phyloP scores from a whole-genome alignment of 92 coral and sea anemone genomes.

The Micromussa lordhowensis region DNA sequence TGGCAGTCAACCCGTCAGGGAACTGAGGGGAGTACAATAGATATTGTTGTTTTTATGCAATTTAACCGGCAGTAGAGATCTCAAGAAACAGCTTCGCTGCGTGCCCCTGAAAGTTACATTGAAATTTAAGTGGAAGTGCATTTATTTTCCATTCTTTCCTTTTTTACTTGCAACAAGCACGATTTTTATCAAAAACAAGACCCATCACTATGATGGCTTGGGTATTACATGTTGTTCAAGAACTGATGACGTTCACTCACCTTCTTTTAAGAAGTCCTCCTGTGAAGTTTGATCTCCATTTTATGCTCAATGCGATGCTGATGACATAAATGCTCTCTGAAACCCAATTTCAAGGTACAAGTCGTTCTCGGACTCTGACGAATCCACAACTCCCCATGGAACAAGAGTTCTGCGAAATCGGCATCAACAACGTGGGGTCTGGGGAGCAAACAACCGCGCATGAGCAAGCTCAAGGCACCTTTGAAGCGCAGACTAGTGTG shows the following conservation, averaged over 20 bases:
- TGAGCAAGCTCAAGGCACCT: neutral
- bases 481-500: neutral
- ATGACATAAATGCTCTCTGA: neutral
- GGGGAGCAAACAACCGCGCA: conserved; percentile 1
- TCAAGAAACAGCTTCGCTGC: no score
- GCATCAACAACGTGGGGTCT: neutral
- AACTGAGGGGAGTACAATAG: no score
- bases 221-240: neutral
- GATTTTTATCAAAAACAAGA: no score
- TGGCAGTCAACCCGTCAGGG: no score
- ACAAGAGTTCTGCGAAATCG: neutral
- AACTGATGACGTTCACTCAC: neutral
- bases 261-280: neutral
- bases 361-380: conserved; percentile 28
- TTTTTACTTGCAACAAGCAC: neutral
- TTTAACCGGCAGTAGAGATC: no score
- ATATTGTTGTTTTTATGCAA: no score
- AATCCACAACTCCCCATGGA: conserved; percentile 8
- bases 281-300: neutral
- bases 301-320: neutral
- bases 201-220: neutral
- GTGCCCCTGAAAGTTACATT: no score
- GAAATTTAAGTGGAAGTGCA: no score
- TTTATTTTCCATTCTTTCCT: no score
- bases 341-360: neutral